These are phyloP conservation scores for Ooceraea biroi DNA, from an alignment of 1,140 invertebrate genomes.

Conservation along the genomic window DNA sequence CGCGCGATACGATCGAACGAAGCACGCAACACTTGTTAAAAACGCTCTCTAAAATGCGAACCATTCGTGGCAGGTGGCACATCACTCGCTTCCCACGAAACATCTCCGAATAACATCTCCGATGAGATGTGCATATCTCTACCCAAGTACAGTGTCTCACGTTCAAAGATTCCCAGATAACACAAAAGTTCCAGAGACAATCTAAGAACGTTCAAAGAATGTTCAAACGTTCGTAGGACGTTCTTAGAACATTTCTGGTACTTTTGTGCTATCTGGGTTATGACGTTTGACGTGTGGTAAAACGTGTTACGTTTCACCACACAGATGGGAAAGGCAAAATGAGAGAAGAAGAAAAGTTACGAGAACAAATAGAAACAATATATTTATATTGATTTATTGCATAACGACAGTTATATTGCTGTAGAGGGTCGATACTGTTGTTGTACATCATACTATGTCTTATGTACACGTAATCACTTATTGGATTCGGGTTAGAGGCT, in stretches of 20 bases:
- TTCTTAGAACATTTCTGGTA: too few species aligned
- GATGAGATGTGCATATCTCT: too few species aligned
- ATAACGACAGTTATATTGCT: conserved; percentile 55
- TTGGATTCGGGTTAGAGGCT: conserved; percentile 41
- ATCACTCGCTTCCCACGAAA: background rate
- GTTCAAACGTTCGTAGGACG: too few species aligned
- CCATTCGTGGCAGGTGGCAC: background rate
- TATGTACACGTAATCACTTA: conserved; percentile 67
- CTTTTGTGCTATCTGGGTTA: too few species aligned
- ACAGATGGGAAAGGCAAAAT: too few species aligned
- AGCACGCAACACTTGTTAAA: background rate
- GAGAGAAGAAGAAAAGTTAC: background rate
- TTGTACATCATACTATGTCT: conserved; percentile 44
- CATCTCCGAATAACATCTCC: conserved; percentile 33
- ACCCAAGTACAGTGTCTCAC: too few species aligned
- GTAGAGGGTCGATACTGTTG: conserved; percentile 36
- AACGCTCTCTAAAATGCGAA: background rate
- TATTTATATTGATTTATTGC: conserved; percentile 59
- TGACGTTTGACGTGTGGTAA: too few species aligned
- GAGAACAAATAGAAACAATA: conserved; percentile 38
- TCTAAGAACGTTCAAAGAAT: too few species aligned
- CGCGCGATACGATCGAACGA: background rate
- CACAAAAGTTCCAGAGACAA: too few species aligned
- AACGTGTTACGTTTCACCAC: too few species aligned
- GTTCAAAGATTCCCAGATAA: too few species aligned